Percentiles rank a stretch among this genome's conserved stretches.
Evolutionary conservation across 2,797 vertebrate species (phyloP).

Genomic region (Parambassis ranga): DNA sequence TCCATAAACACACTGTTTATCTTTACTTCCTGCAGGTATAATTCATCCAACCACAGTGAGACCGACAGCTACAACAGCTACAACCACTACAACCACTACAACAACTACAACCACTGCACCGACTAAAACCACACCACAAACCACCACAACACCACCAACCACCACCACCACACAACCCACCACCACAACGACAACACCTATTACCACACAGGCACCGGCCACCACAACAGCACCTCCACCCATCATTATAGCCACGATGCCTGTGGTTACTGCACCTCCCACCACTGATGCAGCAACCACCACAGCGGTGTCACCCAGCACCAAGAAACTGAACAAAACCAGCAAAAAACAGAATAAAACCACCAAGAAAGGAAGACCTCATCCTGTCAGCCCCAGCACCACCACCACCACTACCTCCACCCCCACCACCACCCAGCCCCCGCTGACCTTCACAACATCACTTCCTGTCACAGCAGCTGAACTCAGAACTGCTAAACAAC

Average conservation of each 20-base stretch:
- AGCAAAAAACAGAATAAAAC: constrained; percentile 68
- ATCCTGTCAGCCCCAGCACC: constrained; percentile 15
- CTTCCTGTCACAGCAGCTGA: constrained; percentile 25
- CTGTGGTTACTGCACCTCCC: not conserved
- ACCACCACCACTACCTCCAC: no score
- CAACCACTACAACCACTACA: constrained; percentile 9
- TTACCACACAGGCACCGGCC: not conserved
- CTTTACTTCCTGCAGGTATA: constrained; percentile 56
- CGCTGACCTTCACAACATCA: constrained; percentile 9
- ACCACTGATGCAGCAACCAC: not conserved
- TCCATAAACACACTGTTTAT: not conserved
- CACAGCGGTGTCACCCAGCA: not conserved
- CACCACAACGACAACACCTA: constrained; percentile 8
- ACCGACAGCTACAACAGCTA: constrained; percentile 36
- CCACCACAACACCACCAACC: constrained; percentile 13
- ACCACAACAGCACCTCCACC: constrained; percentile 31
- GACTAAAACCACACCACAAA: constrained; percentile 29
- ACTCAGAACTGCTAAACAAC: constrained; percentile 21
- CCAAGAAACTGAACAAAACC: constrained; percentile 36
- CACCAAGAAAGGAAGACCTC: constrained; percentile 59
- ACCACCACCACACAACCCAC: constrained; percentile 19
- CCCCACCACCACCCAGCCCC: not conserved
- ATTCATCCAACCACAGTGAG: constrained; percentile 70
- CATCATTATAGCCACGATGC: constrained; percentile 19
- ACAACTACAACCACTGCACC: constrained; percentile 7